phyloP scores from a whole-genome alignment of 2,797 vertebrate genomes.

The Bryconaethiops microstoma region DNA sequence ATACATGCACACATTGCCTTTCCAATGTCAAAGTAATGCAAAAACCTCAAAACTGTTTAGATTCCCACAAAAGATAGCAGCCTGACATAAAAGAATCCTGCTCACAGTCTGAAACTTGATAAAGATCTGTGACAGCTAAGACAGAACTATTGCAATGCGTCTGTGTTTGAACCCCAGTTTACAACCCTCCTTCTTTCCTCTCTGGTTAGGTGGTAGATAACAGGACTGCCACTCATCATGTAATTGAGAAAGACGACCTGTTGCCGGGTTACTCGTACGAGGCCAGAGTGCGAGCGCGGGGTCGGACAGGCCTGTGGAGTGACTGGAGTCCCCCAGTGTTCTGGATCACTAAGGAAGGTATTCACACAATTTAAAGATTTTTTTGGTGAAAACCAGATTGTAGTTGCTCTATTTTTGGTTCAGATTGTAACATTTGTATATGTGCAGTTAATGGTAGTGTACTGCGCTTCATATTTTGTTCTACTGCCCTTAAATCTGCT shows the following conservation, averaged over 20 bases:
- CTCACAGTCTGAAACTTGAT: conserved; percentile 44
- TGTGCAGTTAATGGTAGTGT: background rate
- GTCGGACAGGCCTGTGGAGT: conserved; percentile 70
- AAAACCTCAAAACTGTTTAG: conserved; percentile 42
- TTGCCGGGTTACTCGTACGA: conserved; percentile 63
- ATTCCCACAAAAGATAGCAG: conserved; percentile 46
- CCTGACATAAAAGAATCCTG: conserved; percentile 34
- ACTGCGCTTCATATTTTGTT: background rate
- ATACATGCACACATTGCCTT: background rate
- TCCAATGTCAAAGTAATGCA: conserved; percentile 5
- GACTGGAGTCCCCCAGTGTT: conserved; percentile 70
- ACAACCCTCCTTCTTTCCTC: conserved; percentile 10
- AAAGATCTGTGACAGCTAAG: conserved; percentile 30
- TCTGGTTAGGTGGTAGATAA: conserved; percentile 57
- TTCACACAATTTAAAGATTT: background rate
- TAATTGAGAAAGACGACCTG: conserved; percentile 57
- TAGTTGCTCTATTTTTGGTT: background rate
- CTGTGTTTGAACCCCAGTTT: background rate
- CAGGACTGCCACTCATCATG: conserved; percentile 43
- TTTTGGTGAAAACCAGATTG: background rate
- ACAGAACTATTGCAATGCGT: background rate
- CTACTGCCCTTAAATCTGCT: background rate
- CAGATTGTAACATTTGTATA: background rate
- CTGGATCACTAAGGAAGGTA: conserved; percentile 67
- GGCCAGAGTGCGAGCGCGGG: conserved; percentile 68